Conservation (phyloP, 2,113 vertebrate species). For the Chauna torquata region DNA sequence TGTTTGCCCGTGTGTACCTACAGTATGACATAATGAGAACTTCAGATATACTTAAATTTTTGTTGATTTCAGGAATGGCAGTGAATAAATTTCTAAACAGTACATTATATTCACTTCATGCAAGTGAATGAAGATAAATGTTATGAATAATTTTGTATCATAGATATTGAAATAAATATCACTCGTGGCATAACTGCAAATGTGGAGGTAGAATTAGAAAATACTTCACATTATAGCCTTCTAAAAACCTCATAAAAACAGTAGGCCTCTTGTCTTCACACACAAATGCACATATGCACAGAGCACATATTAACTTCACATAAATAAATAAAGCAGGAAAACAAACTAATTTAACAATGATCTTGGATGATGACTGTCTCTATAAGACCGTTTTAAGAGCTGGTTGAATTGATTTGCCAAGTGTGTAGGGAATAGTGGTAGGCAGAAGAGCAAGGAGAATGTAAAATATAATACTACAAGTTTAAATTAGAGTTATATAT, state of each 20-base stretch:
- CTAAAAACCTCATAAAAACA: background rate
- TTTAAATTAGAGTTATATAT: background rate
- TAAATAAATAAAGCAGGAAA: background rate
- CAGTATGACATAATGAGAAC: conserved; percentile 11
- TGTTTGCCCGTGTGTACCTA: background rate
- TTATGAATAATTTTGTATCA: background rate
- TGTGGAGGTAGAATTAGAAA: background rate
- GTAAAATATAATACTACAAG: background rate
- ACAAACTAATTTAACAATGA: background rate
- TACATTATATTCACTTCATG: background rate
- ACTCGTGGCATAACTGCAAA: background rate
- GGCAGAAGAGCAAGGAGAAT: background rate
- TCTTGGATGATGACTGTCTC: background rate
- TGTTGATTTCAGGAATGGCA: background rate
- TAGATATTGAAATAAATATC: background rate
- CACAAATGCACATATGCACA: background rate
- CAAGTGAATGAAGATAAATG: background rate
- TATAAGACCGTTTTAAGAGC: background rate
- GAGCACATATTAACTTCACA: background rate
- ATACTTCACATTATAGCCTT: background rate
- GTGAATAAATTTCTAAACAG: background rate
- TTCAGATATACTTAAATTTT: background rate
- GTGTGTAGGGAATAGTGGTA: background rate
- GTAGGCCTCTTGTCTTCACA: background rate
- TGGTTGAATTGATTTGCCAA: background rate